Conservation (phyloP, 1,140 invertebrate species). For the Ctenoplectra terminalis region DNA sequence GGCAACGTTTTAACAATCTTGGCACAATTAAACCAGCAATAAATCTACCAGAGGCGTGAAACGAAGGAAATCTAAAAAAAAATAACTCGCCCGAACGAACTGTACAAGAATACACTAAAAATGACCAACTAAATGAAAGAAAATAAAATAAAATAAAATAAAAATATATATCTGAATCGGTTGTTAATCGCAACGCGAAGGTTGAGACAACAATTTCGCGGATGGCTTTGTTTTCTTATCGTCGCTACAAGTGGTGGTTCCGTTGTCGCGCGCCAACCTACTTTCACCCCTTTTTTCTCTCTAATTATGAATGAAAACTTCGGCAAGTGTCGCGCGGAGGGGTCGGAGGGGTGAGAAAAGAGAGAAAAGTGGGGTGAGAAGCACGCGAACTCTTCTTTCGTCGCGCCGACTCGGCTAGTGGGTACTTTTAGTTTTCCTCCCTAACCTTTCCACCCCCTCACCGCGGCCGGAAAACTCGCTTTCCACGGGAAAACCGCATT, state of each 20-base stretch:
- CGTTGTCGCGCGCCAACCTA: slow-evolving; percentile 24
- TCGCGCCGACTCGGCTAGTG: slow-evolving; percentile 63
- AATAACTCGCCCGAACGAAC: too few relatives aligned
- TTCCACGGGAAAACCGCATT: slow-evolving; percentile 60
- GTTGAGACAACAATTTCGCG: not conserved
- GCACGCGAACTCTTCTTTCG: slow-evolving; percentile 46
- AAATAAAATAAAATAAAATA: not conserved
- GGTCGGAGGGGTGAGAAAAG: not conserved
- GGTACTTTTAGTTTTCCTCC: slow-evolving; percentile 71
- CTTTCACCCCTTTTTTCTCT: slow-evolving; percentile 61
- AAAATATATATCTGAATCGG: not conserved
- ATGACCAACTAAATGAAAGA: not conserved
- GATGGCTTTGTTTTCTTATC: slow-evolving; percentile 4
- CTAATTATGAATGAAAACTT: slow-evolving; percentile 83
- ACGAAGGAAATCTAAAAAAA: too few relatives aligned
- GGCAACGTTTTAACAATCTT: too few relatives aligned
- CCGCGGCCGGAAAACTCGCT: slow-evolving; percentile 58
- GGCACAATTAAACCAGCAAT: too few relatives aligned
- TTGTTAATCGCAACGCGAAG: not conserved
- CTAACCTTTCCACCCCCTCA: slow-evolving; percentile 12
- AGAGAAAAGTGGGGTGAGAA: not conserved
- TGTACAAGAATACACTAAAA: not conserved
- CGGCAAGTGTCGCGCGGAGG: slow-evolving; percentile 52
- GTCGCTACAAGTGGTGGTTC: slow-evolving; percentile 22
- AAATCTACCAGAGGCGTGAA: too few relatives aligned